Conservation (phyloP, 2,888 invertebrate genomes). For the Eucera pruinosa region DNA sequence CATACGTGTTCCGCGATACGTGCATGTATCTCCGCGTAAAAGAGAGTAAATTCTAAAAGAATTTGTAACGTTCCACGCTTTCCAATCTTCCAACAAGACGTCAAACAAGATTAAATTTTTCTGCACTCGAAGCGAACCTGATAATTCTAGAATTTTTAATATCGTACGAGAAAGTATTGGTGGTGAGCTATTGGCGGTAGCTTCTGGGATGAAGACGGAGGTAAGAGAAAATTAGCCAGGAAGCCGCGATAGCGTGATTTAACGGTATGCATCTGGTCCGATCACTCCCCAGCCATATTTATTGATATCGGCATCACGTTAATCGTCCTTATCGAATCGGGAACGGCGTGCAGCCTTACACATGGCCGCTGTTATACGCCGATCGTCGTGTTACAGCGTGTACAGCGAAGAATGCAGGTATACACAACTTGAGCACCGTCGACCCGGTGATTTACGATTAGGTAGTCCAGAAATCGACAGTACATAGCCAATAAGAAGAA, state of each 20-base stretch:
- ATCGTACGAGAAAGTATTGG: neutral
- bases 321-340: conserved; percentile 63
- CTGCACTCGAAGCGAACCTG: neutral
- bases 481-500: conserved; percentile 73
- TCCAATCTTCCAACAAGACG: neutral
- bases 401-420: conserved; percentile 67
- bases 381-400: conserved; percentile 68
- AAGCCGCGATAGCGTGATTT: conserved; percentile 39
- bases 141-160: neutral
- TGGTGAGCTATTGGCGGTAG: neutral
- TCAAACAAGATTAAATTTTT: neutral
- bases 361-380: conserved; percentile 50
- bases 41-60: too few relatives aligned
- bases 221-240: conserved; percentile 31
- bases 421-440: conserved; percentile 61
- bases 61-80: neutral
- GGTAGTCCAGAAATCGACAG: conserved; percentile 75
- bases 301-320: conserved; percentile 64
- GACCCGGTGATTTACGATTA: conserved; percentile 72
- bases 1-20: too few relatives aligned
- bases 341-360: conserved; percentile 39
- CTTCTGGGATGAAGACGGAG: neutral
- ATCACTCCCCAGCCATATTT: conserved; percentile 43
- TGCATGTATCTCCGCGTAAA: too few relatives aligned
- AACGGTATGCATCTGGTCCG: conserved; percentile 32